Evolutionary conservation across 2,888 invertebrate genomes (phyloP), one percentile per base, ranked within the genome.

Genomic region (Syrphus vitripennis): DNA sequence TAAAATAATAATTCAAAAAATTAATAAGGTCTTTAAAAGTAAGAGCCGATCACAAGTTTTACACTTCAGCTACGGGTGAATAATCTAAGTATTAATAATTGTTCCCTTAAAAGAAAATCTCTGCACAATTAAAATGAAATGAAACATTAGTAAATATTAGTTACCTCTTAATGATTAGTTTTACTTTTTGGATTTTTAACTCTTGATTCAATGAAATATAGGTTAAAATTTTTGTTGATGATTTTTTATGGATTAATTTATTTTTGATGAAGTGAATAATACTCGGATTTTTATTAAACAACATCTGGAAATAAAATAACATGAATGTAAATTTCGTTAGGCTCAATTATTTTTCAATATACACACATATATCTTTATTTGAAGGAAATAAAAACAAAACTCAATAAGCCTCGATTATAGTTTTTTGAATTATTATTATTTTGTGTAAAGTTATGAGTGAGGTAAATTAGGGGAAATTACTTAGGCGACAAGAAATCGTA

Each of bases 1-100:
- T 93, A 90, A 57, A 83, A 87, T 76, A 53, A 71, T 67, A 75
- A 71, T 72, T 16, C 10, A 26, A 63, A 57, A 57, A 57, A 70
- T 70, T 63, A 61, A 40, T 63, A 74, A 4, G n/a, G 24, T 42
- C 42, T 21, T 65, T 24, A 72, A 45, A 3, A 37, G 42, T 2
- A n/a, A 19, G 19, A 34, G 19, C 16, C 26, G 16, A 7, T 53
- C 10, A 26, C 5, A 37, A 50, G 42, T 45, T 63, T 69, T 9
- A 69, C 6, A 21, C 16, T 48, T 65, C 4, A 63, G 65, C 14
- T 37, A 45, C 24, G n/a, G 48, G 63, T 55, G 16, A 63, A 61
- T 59, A 29, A 16, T 53, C 4, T 9, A 34, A 59, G 34, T 34
- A 59, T 7, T 14, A 34, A 16, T 31, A 10, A 42, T 19, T 40